Evolutionary conservation across 37 sponge, comb jelly and placozoan species (phyloP).

Genomic region (Tethya wilhelma): DNA sequence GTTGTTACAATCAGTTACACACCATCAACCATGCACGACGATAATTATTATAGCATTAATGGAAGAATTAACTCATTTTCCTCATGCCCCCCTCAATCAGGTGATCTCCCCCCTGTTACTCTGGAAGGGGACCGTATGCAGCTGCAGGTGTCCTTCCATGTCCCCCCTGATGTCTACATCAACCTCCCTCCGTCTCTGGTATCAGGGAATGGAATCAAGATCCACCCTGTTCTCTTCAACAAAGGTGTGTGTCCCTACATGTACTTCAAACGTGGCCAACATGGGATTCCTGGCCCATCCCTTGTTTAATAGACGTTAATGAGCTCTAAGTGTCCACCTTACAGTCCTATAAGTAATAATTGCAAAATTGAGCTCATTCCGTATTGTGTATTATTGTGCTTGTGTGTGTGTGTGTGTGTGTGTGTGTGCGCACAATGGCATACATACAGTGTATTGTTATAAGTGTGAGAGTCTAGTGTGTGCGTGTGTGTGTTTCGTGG

Average conservation of each 20-base stretch:
- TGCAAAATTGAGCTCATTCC: too few relatives aligned
- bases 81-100: slow-evolving; percentile 4
- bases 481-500: neutral
- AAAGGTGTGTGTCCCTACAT: slow-evolving; percentile 16
- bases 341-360: too few relatives aligned
- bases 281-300: too few relatives aligned
- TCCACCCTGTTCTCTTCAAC: slow-evolving; percentile 68
- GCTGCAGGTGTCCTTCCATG: slow-evolving; percentile 41
- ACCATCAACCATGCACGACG: neutral
- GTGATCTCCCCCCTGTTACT: slow-evolving; percentile 43
- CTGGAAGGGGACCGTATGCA: slow-evolving; percentile 27
- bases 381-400: too few relatives aligned
- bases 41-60: neutral
- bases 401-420: too few relatives aligned
- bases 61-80: neutral
- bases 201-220: slow-evolving; percentile 22
- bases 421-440: neutral
- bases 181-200: slow-evolving; percentile 31
- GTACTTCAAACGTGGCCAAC: neutral
- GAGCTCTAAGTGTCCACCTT: too few relatives aligned
- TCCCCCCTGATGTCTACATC: slow-evolving; percentile 23
- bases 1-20: neutral
- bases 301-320: too few relatives aligned
- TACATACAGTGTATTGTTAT: neutral
- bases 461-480: neutral